A percentile compares a stretch with the other conserved stretches of the same genome.
Conservation (phyloP, 2,888 invertebrate genomes). For the Athalia circularis region DNA sequence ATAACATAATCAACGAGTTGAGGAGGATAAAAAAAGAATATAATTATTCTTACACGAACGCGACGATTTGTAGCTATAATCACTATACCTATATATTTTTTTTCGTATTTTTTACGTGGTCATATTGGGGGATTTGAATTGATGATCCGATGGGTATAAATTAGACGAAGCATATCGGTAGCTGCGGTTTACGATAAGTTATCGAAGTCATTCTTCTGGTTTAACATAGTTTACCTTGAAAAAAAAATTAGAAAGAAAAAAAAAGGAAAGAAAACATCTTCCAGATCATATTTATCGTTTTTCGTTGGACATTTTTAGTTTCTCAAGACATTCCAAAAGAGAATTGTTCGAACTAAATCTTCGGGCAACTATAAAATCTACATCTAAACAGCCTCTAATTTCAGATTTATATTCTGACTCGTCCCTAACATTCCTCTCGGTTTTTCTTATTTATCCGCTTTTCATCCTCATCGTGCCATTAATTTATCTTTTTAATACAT, state of each 20-base stretch:
- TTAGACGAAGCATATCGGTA: too few species aligned
- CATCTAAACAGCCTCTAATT: constrained; percentile 60
- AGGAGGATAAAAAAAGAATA: too few species aligned
- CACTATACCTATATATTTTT: too few species aligned
- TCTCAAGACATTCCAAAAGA: constrained; percentile 46
- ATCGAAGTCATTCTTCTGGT: too few species aligned
- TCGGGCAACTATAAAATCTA: constrained; percentile 61
- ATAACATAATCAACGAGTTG: too few species aligned
- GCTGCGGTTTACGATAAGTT: too few species aligned
- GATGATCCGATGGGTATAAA: too few species aligned
- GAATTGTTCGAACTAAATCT: constrained; percentile 52
- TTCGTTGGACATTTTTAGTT: constrained; percentile 32
- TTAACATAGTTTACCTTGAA: not conserved
- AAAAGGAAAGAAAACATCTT: constrained; percentile 18
- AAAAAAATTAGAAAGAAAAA: not conserved
- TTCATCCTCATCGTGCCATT: constrained; percentile 12
- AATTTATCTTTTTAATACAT: constrained; percentile 22
- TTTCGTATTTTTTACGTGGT: too few species aligned
- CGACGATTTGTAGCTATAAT: too few species aligned
- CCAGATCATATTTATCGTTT: constrained; percentile 43
- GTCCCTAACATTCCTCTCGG: constrained; percentile 33
- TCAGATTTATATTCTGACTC: constrained; percentile 60
- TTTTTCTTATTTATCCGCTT: constrained; percentile 43
- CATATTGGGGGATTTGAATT: too few species aligned
- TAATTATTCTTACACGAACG: too few species aligned